Evolutionary conservation across 2,113 vertebrate species (phyloP), one percentile per base, ranked within the genome.

Genomic region (Gallinago media): DNA sequence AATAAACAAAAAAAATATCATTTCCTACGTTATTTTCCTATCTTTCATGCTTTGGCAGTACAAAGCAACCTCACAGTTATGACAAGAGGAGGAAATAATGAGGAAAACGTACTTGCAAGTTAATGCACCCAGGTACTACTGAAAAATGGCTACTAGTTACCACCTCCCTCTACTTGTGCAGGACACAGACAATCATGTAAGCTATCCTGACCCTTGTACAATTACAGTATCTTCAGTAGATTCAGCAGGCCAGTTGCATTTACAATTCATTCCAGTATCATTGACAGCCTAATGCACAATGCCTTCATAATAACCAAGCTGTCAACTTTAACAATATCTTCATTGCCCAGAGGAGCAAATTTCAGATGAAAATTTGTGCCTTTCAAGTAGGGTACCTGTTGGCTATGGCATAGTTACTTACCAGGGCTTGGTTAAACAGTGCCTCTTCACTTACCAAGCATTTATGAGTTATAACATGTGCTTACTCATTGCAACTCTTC

Each of bases 141-240:
- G 56, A 78, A n/a, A 70, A 47, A 3, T 17, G 13, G 47, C n/a
- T 81, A 13, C 11, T 29, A 67, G 14, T 23, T 68, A 74, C 20
- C 12, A 22, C 8, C 46, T 31, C 13, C 8, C 9, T 55, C 2
- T 0, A 19, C 3, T 27, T 42, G 23, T 9, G 38, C 56, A 29
- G 66, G 44, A 52, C 15, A 49, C 50, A 49, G 40, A 29, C 26
- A 91, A 6, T 15, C 23, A 80, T 3, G 7, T 29, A 34, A 84
- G n/a, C 8, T 38, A 65, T 1, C 4, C 6, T 0, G 0, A 19
- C 9, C 18, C 36, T 44, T 65, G 22, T 9, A 17, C 0, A 8
- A 44, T 6, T 42, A 56, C 36, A 70, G 63, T 22, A 56, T 22
- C 62, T 59, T 73, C 40, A 77, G 12, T 13, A 83, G 42, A 79